Evolutionary conservation across 2,888 invertebrate species (phyloP), one percentile per base, ranked within the genome.

Genomic region (Eupithecia inturbata): DNA sequence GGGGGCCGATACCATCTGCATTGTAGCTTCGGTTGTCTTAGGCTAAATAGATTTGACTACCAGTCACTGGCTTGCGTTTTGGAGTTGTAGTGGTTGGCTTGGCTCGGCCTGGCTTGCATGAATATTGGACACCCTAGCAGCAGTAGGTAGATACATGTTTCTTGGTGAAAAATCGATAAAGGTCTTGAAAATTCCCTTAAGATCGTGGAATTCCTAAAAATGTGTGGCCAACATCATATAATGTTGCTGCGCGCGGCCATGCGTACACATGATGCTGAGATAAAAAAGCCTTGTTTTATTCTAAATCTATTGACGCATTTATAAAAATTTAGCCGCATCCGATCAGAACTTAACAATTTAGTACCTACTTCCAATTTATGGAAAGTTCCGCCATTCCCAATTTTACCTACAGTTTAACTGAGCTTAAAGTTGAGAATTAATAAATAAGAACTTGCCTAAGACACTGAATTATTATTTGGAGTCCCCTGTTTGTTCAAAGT

Each of bases 1-100:
- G 82, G 85, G 82, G 73, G 22, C 79, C 71, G 85, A 85, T 85
- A 84, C 45, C 73, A 85, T 85, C 85, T 77, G 80, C 78, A 84
- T 85, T 85, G 86, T 85, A 78, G 75, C 60, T 33, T 57, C 45
- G 62, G 77, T 73, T 63, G 77, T 78, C 72, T 80, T 77, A 77
- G 75, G 74, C 73, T 79, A 73, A 72, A 80, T 85, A 83, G 83
- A 85, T 84, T 82, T 82, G 80, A 79, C 78, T 82, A 82, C 82
- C 62, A 62, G 62, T 4, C 39, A 62, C 62, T 62, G 73, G 45
- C 41, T 69, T 1, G 31, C 16, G 39, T 68, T 66, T 69, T 75
- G 62, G 39, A 60, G 19, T 10, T 62, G 28, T 31, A 57, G 57
- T 22, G 9, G 49, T n/a, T 53, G 22, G 57, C 57, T 57, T 22